Base-by-base conservation (phyloP, 2,888 invertebrate genomes). In the Lottia gigantea region DNA sequence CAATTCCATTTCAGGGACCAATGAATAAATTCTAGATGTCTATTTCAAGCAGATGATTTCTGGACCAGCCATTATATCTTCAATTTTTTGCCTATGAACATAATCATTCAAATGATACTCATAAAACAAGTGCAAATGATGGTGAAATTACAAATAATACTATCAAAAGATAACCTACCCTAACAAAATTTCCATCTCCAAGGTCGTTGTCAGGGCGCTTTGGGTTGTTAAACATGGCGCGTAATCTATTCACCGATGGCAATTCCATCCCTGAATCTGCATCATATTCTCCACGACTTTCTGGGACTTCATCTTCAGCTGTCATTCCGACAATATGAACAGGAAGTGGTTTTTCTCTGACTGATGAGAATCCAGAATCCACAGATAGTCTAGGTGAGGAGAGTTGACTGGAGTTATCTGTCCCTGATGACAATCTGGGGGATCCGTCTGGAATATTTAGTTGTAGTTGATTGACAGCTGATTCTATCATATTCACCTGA, bases 231-330 rank as follows among this genome's bases (percentile, higher is more conserved):
- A 86, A 86, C 81, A 83, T 80, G 11, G 84, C 82, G 55, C 80
- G 79, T 19, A 86, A 76, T 45, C 82, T 73, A 70, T 82, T 82
- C 62, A 86, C 86, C n/a, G 85, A 85, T 2, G 85, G 85, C 47
- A 85, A 74, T 64, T 84, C 82, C 16, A 80, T 63, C 0, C 79
- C 78, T 0, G 76, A 77, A 8, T 82, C 82, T 3, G 80, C 80
- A 49, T 84, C 82, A 66, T 78, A 79, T 67, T 85, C 84, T 25
- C 80, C 80, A 16, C 82, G 69, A 70, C 81, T 82, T 64, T 82
- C 84, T 12, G 84, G 85, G 11, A 83, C 71, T n/a, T 85, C 85
- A 0, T 78, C 76, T 64, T 83, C 85, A 15, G 64, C 71, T 1
- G 82, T 81, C 46, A 75, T 73, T 4, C 83, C 83, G 63, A 77